Evolutionary conservation across 2,113 vertebrate species (phyloP), one percentile per base, ranked within the genome.

Genomic region (Prionailurus viverrinus): DNA sequence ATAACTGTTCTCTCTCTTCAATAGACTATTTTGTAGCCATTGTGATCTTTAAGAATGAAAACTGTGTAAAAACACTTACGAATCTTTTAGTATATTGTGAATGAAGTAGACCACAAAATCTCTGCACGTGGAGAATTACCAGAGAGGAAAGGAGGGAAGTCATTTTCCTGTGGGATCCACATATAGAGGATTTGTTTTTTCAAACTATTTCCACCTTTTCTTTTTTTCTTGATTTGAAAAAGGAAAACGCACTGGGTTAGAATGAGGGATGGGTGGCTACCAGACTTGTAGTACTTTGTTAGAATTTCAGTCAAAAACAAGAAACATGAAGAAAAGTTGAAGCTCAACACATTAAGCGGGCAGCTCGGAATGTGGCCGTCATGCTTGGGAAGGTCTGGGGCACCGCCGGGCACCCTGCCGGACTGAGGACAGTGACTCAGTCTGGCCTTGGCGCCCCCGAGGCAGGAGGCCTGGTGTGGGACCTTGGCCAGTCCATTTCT

Each of bases 351-450:
- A 39, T 48, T 4, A 21, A 15, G 25, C 12, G 25, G 13, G 39
- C 80, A 33, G 3, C 36, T 65, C 10, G 1, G 4, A 1, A 0
- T 4, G 19, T 4, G 31, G 51, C 2, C 0, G 0, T 13, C 1
- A 2, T 6, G 33, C 18, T 10, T 66, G 25, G 21, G 25, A 7
- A 4, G 14, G 45, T 58, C 21, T 6, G 51, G 48, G 36, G 21
- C 1, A 0, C 81, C 16, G 0, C 63, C 1, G 2, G 8, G 33
- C 23, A 3, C 27, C 7, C 3, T 7, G 63, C 65, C 6, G 2
- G 5, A 0, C 78, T 18, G 55, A 36, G 8, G 51, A 16, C 1
- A 7, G 21, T 11, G 3, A 18, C 51, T 55, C 73, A 4, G 53
- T 3, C 12, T 63, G 58, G 66, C 68, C 81, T 19, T 1, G 0